Evolutionary conservation across 2,888 invertebrate species (phyloP), one percentile per base, ranked within the genome.

Genomic region (Idaea dimidiata): DNA sequence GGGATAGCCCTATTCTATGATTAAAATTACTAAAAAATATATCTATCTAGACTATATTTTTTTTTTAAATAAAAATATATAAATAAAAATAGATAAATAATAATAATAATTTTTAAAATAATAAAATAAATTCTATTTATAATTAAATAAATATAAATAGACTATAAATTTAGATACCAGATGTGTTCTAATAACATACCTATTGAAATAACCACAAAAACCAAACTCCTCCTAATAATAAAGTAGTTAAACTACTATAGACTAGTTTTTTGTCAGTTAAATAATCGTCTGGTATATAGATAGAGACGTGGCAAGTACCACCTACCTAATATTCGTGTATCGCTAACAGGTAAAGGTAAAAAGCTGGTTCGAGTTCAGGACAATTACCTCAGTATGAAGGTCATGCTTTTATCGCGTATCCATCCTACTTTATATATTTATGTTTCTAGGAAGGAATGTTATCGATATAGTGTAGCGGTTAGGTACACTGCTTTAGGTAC

Each of bases 331-430:
- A 57, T 62, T 66, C 63, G 62, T 65, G 59, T 66, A 66, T 60
- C 58, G 58, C 62, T 72, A 69, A 70, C 69, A 69, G 71, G 71
- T 70, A 69, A 67, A 74, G 67, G 69, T 69, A 70, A 71, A 73
- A 67, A 72, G 66, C 73, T 70, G 74, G 72, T 75, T 82, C 82
- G 82, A 83, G 71, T 71, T 71, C 43, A 73, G 84, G 82, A 71
- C 84, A 77, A 79, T 84, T 80, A 83, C 81, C 83, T 81, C 75
- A 62, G 64, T 67, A 65, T 70, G 82, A 83, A 80, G 81, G 80
- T 78, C 78, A 76, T 64, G 62, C 71, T 71, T 72, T 75, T 78
- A 73, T 78, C 72, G 64, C 65, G 69, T 68, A 68, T 70, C 70
- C 73, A 73, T 76, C 76, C 71, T 70, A 7, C 14, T 33, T 33